A percentile compares a stretch with the other conserved stretches of the same genome.
These are phyloP conservation scores for Cristatella mucedo DNA, from an alignment of 2,888 invertebrate genomes.

Conservation along the genomic window DNA sequence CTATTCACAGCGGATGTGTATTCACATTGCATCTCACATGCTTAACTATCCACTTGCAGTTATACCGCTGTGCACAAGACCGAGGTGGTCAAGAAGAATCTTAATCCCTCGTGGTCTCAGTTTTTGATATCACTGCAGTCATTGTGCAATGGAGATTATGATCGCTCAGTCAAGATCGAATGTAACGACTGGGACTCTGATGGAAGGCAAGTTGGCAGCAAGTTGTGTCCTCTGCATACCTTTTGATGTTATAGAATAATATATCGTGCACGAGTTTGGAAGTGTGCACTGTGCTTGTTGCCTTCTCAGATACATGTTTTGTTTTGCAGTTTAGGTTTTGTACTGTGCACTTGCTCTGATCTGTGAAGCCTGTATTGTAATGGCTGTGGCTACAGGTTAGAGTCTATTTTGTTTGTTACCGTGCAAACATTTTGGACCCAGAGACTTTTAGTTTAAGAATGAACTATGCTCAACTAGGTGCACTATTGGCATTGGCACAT, in stretches of 20 bases:
- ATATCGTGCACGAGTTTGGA: too few species aligned
- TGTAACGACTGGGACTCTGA: conserved; percentile 42
- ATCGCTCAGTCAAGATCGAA: conserved; percentile 42
- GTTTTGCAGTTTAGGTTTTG: too few species aligned
- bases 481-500: too few species aligned
- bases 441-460: too few species aligned
- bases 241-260: neutral
- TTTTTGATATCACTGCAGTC: conserved; percentile 40
- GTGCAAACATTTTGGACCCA: too few species aligned
- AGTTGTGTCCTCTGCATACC: neutral
- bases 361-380: too few species aligned
- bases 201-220: conserved; percentile 32
- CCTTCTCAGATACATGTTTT: too few species aligned
- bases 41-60: conserved; percentile 16
- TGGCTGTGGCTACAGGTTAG: too few species aligned
- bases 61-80: conserved; percentile 43
- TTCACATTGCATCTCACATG: neutral
- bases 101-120: conserved; percentile 43
- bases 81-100: conserved; percentile 41
- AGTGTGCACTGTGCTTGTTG: too few species aligned
- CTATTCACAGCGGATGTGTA: neutral
- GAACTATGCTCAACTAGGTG: too few species aligned
- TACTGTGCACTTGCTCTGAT: too few species aligned
- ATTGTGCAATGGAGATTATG: conserved; percentile 44
- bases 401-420: too few species aligned